Percentiles rank a stretch among this genome's conserved stretches.
Conservation (phyloP, 2,888 invertebrate species). For the Schrankia costaestrigalis region DNA sequence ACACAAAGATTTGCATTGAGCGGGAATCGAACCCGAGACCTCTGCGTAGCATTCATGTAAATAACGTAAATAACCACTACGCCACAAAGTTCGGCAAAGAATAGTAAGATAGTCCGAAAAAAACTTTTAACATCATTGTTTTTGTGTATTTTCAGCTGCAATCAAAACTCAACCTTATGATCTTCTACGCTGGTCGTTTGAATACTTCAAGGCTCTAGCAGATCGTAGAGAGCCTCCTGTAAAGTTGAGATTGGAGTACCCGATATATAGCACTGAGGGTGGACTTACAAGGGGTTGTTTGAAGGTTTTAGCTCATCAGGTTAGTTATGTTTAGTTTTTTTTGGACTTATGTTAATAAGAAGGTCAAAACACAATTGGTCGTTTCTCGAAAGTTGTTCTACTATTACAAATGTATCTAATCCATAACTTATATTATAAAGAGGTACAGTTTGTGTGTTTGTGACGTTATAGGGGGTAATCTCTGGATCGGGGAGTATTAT, state of each 20-base stretch:
- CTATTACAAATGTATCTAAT: neutral
- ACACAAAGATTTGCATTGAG: too few species aligned
- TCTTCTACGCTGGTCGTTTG: constrained; percentile 90
- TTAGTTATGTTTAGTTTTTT: constrained; percentile 43
- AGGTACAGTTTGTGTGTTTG: too few species aligned
- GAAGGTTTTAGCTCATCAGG: constrained; percentile 88
- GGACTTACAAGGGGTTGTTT: constrained; percentile 90
- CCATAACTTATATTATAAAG: too few species aligned
- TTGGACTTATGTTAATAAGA: neutral
- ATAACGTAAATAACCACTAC: too few species aligned
- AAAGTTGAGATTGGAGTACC: constrained; percentile 88
- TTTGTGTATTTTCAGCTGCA: constrained; percentile 81
- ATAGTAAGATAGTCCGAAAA: neutral
- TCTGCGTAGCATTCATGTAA: too few species aligned
- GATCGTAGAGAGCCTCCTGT: constrained; percentile 89
- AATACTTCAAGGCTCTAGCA: constrained; percentile 89
- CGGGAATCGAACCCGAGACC: too few species aligned
- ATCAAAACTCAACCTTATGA: constrained; percentile 94
- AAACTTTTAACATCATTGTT: constrained; percentile 2
- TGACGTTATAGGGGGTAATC: too few species aligned
- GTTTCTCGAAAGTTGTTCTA: neutral
- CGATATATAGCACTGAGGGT: constrained; percentile 84
- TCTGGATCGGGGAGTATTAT: too few species aligned
- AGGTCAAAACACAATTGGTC: too few species aligned
- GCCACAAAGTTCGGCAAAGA: too few species aligned